These are phyloP conservation scores for Torymus texanus DNA, from an alignment of 2,888 invertebrate species.

Conservation along the genomic window DNA sequence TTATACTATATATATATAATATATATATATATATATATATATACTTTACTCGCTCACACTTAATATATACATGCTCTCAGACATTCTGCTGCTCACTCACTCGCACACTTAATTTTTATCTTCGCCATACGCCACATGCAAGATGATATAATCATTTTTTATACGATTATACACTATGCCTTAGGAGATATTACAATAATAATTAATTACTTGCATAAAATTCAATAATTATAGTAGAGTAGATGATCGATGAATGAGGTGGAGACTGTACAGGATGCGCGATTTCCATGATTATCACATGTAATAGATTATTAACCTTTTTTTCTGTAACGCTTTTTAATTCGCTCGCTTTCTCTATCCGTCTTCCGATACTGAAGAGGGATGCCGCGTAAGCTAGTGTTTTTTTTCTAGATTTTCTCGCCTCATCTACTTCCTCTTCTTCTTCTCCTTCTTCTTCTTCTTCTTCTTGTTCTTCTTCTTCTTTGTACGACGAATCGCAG, in stretches of 20 bases:
- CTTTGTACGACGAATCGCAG: background rate
- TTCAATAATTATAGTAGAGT: slow-evolving; percentile 78
- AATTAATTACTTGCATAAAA: slow-evolving; percentile 65
- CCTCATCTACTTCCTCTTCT: slow-evolving; percentile 19
- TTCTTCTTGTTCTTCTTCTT: slow-evolving; percentile 32
- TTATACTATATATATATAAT: slow-evolving; percentile 49
- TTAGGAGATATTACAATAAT: slow-evolving; percentile 58
- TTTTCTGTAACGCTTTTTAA: slow-evolving; percentile 59
- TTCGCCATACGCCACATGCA: slow-evolving; percentile 48
- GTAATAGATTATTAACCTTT: slow-evolving; percentile 80
- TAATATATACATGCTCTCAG: slow-evolving; percentile 48
- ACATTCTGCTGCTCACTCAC: slow-evolving; percentile 59
- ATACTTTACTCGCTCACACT: slow-evolving; percentile 44
- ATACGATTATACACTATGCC: slow-evolving; percentile 57
- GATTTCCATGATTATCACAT: slow-evolving; percentile 79
- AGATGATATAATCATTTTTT: slow-evolving; percentile 61
- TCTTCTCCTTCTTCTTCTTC: slow-evolving; percentile 33
- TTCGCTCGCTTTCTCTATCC: slow-evolving; percentile 48
- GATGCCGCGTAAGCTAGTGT: slow-evolving; percentile 34
- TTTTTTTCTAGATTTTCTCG: slow-evolving; percentile 40
- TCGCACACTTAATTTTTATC: slow-evolving; percentile 53
- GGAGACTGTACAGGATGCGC: slow-evolving; percentile 80
- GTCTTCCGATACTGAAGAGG: slow-evolving; percentile 38
- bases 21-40: slow-evolving; percentile 24
- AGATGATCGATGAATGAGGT: slow-evolving; percentile 82